Percentiles rank a stretch among this genome's conserved stretches.
Conservation (phyloP, 53 echinoderm and acorn worm species). For the Astropecten irregularis region DNA sequence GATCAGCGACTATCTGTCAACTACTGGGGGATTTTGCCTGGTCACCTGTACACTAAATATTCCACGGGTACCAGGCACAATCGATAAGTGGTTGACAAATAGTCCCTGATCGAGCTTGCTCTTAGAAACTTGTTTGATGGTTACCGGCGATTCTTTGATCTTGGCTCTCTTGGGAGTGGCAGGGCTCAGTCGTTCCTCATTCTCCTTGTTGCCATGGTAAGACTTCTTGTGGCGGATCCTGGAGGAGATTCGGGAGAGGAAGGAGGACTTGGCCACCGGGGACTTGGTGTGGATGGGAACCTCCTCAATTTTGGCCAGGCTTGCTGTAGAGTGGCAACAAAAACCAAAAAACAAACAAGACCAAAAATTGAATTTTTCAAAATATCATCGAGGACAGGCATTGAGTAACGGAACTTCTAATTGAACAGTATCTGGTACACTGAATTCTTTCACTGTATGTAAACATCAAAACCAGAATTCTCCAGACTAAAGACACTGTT, state of each 20-base stretch:
- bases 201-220: constrained; percentile 71
- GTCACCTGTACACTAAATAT: too few relatives aligned
- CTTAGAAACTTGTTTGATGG: too few relatives aligned
- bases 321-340: background rate
- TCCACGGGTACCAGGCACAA: too few relatives aligned
- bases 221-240: constrained; percentile 80
- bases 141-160: constrained; percentile 62
- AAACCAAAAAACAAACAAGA: too few relatives aligned
- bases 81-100: too few relatives aligned
- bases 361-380: background rate
- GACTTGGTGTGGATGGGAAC: constrained; percentile 51
- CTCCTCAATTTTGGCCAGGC: constrained; percentile 52
- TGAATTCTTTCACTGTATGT: too few relatives aligned
- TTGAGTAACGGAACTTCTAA: background rate
- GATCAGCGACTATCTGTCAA: too few relatives aligned
- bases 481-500: too few relatives aligned
- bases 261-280: constrained; percentile 72
- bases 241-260: constrained; percentile 82
- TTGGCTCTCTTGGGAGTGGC: constrained; percentile 54
- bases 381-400: background rate
- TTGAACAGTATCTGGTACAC: too few relatives aligned
- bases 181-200: constrained; percentile 41
- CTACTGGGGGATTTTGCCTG: too few relatives aligned
- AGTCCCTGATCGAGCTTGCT: too few relatives aligned
- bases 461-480: too few relatives aligned